Base-by-base conservation (phyloP, 2,888 invertebrate genomes). In the Macroteleia sp. region DNA sequence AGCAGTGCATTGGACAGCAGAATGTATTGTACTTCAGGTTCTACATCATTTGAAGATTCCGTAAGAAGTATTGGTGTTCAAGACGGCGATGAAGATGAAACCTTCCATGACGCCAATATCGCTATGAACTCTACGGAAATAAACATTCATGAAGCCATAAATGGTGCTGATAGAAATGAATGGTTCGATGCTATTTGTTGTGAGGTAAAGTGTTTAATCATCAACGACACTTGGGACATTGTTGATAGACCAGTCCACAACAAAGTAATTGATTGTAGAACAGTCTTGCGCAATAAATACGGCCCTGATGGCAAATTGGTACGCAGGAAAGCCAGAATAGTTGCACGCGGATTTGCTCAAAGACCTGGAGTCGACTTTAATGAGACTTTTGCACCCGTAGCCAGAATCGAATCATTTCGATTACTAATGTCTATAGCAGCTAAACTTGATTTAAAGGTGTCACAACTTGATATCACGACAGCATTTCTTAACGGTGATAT, bases 401-500 rank as follows among this genome's bases (percentile, higher is more conserved):
- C 79, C 3, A 64, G 82, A 1, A 41, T 80, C 8, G 57, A 66
- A 14, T 81, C 82, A 0, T 52, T 82, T 3, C n/a, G 79, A 10
- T 12, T 79, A 4, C 5, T 81, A 1, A 56, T 81, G 19, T 48
- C 82, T 0, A n/a, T 83, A 8, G 78, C 82, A 0, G 80, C 59
- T 2, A 62, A 71, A 39, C 20, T 39, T 1, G 59, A 34, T 0
- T 54, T 86, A 70, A 10, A 67, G 8, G 71, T 85, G 1, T 25
- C 67, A 3, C 84, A 85, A 20, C 64, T 82, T 10, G 83, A 85
- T 32, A 62, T 85, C 4, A 67, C 74, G 0, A 83, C 80, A 1
- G 82, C 82, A 1, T 86, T 82, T 32, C 48, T 86, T 0, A 83
- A 85, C 41, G 84, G 85, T 2, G 30, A 54, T 0, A 34, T 81